A percentile compares a stretch with the other conserved stretches of the same genome.
Conservation (phyloP, 2,888 invertebrate genomes). For the Mesorhabditis belari region DNA sequence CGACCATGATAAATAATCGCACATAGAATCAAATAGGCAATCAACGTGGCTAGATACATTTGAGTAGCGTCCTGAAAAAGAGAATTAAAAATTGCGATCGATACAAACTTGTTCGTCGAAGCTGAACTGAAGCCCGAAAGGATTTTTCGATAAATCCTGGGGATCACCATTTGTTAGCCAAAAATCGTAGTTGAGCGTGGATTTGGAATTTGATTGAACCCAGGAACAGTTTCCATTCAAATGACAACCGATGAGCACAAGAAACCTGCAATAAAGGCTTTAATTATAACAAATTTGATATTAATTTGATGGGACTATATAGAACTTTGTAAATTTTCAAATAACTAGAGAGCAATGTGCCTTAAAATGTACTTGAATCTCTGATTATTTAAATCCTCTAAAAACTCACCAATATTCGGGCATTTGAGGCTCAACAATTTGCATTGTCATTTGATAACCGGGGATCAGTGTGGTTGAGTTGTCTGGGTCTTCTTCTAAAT, state of each 20-base stretch:
- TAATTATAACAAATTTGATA: no score
- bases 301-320: no score
- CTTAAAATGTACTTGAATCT: neutral
- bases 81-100: neutral
- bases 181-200: conserved; percentile 73
- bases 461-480: conserved; percentile 75
- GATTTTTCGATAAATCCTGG: conserved; percentile 67
- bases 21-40: conserved; percentile 20
- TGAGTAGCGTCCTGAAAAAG: conserved; percentile 68
- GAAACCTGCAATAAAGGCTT: conserved; percentile 60
- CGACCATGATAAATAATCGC: conserved; percentile 18
- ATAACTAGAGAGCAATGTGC: no score
- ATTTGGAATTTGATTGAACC: conserved; percentile 59
- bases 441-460: conserved; percentile 86
- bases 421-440: conserved; percentile 78
- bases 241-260: conserved; percentile 86
- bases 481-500: conserved; percentile 65
- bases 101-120: conserved; percentile 70
- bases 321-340: no score
- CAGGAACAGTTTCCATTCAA: conserved; percentile 71
- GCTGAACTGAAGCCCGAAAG: conserved; percentile 86
- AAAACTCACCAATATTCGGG: conserved; percentile 66
- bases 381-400: neutral
- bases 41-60: conserved; percentile 66
- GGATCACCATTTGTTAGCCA: conserved; percentile 95